Conservation (phyloP, 1,140 invertebrate species). For the Rhopalosiphum maidis region DNA sequence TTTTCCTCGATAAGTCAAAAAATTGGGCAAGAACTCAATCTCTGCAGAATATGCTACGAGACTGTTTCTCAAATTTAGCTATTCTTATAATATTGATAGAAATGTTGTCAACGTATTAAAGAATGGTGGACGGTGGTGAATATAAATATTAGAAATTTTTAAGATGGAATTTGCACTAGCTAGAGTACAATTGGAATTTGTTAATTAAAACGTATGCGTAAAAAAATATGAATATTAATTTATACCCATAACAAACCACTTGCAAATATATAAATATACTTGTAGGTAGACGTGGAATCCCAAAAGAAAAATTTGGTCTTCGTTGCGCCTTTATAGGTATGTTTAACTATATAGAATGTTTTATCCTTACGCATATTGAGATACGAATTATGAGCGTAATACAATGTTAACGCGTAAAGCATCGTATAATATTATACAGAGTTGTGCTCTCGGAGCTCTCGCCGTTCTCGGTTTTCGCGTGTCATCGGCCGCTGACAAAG, state of each 20-base stretch:
- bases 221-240: neutral
- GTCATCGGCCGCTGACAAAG: conserved; percentile 30
- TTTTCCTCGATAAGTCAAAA: neutral
- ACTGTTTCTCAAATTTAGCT: neutral
- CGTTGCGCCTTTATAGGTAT: neutral
- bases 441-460: neutral
- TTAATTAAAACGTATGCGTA: neutral
- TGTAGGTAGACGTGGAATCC: too few species aligned
- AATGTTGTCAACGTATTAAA: neutral
- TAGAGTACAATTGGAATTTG: neutral
- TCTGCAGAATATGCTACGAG: neutral
- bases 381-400: neutral
- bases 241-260: neutral
- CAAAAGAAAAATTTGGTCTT: neutral
- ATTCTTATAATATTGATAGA: neutral
- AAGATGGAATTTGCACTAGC: too few species aligned
- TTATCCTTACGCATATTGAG: neutral
- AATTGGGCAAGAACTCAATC: neutral
- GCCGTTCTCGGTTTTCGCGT: neutral
- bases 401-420: neutral
- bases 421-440: neutral
- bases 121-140: neutral
- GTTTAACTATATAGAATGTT: too few species aligned
- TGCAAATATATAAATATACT: neutral
- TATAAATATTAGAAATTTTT: too few species aligned